Evolutionary conservation across 2,113 vertebrate genomes (phyloP).

Genomic region (Crotalus horridus): DNA sequence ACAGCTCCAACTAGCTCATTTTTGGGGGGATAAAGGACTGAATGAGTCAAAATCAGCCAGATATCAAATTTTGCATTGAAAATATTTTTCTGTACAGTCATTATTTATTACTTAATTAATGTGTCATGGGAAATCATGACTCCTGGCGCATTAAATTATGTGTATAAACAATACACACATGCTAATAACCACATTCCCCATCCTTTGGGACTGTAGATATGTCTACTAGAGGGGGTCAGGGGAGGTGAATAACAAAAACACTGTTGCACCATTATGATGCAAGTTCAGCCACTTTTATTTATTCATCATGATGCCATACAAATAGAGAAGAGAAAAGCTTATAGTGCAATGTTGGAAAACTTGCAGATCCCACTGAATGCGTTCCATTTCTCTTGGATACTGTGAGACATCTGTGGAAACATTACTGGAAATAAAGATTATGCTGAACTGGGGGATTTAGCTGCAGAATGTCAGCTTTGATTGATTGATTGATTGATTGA

Average conservation of each 20-base stretch:
- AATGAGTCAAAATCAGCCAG: not conserved
- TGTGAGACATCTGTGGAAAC: not conserved
- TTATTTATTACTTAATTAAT: not conserved
- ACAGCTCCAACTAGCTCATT: not conserved
- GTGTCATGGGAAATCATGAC: not conserved
- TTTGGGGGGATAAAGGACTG: not conserved
- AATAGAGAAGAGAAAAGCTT: not conserved
- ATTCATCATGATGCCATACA: not conserved
- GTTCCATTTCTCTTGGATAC: not conserved
- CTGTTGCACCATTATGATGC: too few relatives aligned
- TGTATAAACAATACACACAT: not conserved
- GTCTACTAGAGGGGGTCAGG: too few relatives aligned
- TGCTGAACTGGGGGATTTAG: not conserved
- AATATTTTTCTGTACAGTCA: not conserved
- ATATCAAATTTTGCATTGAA: not conserved
- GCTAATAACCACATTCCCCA: not conserved
- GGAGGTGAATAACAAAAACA: too few relatives aligned
- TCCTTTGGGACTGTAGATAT: not conserved
- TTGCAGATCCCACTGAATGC: not conserved
- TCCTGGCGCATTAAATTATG: not conserved
- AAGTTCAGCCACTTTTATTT: not conserved
- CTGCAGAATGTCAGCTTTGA: not conserved
- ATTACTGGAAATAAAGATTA: not conserved
- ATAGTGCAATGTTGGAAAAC: not conserved
- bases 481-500: not conserved